Evolutionary conservation across 1,140 invertebrate species (phyloP).

Genomic region (Drosophila ercepeae): DNA sequence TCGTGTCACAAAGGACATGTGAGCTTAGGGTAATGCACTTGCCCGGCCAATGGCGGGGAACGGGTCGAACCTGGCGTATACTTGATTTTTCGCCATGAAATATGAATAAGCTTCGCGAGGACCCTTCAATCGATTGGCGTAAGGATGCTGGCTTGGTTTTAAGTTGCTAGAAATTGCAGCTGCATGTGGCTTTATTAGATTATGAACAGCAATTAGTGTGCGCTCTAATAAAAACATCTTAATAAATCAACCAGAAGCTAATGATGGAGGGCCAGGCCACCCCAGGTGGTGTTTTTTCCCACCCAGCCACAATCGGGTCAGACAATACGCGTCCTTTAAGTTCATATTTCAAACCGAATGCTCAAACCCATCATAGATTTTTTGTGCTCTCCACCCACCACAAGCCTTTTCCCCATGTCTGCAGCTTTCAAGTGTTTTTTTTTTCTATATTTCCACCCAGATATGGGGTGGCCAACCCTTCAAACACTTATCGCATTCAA

Average conservation of each 20-base stretch:
- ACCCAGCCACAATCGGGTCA: constrained; percentile 57
- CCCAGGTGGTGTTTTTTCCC: background rate
- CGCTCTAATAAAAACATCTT: constrained; percentile 62
- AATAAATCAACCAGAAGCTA: constrained; percentile 60
- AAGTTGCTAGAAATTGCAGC: constrained; percentile 11
- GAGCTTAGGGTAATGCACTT: constrained; percentile 70
- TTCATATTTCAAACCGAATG: constrained; percentile 71
- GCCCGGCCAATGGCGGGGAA: constrained; percentile 18
- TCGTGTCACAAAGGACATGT: constrained; percentile 49
- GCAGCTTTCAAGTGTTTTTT: constrained; percentile 69
- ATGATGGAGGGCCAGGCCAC: background rate
- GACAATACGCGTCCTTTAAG: constrained; percentile 72
- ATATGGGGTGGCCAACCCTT: no score
- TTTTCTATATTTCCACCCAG: constrained; percentile 5
- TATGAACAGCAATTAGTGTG: constrained; percentile 9
- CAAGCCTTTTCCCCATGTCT: constrained; percentile 42
- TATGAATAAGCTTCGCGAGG: constrained; percentile 22
- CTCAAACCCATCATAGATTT: background rate
- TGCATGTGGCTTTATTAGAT: background rate
- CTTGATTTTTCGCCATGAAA: constrained; percentile 57
- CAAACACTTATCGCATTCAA: constrained; percentile 79
- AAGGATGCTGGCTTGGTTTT: constrained; percentile 17
- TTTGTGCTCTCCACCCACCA: background rate
- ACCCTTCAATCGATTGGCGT: background rate
- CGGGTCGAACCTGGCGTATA: constrained; percentile 40